Conservation (phyloP, 2,888 invertebrate genomes). For the Tethea ocularis region DNA sequence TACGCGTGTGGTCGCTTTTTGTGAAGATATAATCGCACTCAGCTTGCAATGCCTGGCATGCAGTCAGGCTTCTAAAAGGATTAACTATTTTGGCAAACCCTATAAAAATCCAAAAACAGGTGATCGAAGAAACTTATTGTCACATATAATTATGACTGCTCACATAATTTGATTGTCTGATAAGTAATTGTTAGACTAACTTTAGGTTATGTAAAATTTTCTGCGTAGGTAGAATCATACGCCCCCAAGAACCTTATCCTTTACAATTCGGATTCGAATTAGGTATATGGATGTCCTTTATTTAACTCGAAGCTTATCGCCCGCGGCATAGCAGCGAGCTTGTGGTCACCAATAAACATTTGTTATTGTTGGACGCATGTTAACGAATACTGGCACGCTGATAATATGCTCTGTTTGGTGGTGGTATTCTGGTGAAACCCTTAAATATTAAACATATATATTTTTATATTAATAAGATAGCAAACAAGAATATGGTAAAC, state of each 20-base stretch:
- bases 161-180: no score
- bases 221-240: background rate
- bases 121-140: background rate
- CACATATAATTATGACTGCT: background rate
- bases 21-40: slow-evolving; percentile 40
- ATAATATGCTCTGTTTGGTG: slow-evolving; percentile 18
- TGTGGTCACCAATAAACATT: slow-evolving; percentile 21
- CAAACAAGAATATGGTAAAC: no score
- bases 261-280: background rate
- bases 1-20: slow-evolving; percentile 62
- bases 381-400: slow-evolving; percentile 20
- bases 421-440: background rate
- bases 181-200: background rate
- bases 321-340: slow-evolving; percentile 16
- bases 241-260: background rate
- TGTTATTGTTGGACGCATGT: slow-evolving; percentile 24
- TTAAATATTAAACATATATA: no score
- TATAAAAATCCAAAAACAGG: background rate
- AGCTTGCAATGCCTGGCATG: background rate
- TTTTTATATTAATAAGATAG: no score
- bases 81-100: background rate
- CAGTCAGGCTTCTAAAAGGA: background rate
- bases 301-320: slow-evolving; percentile 22
- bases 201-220: background rate
- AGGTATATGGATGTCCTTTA: slow-evolving; percentile 11